These are phyloP conservation scores for Clostera curtula DNA, from an alignment of 2,888 invertebrate genomes.

Conservation along the genomic window DNA sequence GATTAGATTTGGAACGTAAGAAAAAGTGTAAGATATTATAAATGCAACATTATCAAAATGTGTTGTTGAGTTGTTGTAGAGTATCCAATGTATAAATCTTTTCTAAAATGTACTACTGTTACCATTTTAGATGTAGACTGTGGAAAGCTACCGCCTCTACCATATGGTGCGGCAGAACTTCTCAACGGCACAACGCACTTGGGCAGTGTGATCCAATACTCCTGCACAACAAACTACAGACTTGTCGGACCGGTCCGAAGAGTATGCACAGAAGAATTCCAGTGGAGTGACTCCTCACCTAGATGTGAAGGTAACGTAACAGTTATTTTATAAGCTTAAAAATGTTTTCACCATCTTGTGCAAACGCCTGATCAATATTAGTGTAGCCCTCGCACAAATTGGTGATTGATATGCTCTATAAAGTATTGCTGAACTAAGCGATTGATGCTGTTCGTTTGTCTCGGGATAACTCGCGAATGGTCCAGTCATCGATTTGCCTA, in stretches of 20 bases:
- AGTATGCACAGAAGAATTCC: constrained; percentile 82
- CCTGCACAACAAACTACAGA: constrained; percentile 86
- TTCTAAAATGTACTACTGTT: constrained; percentile 1
- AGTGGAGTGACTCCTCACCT: constrained; percentile 89
- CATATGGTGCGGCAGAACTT: constrained; percentile 85
- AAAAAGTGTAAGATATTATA: too few species aligned
- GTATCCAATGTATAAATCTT: too few species aligned
- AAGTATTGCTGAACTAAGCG: too few species aligned
- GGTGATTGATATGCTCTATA: too few species aligned
- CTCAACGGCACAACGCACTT: constrained; percentile 86
- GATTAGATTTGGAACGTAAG: too few species aligned
- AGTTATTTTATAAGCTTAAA: neutral
- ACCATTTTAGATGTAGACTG: constrained; percentile 90
- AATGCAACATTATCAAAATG: too few species aligned
- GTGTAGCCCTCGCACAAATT: too few species aligned
- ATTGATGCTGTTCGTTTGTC: too few species aligned
- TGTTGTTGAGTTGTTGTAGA: too few species aligned
- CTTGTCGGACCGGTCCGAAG: constrained; percentile 84
- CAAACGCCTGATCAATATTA: neutral
- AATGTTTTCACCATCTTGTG: neutral
- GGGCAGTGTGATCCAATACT: constrained; percentile 86
- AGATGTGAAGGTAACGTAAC: constrained; percentile 89
- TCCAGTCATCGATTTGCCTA: too few species aligned
- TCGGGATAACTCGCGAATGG: too few species aligned
- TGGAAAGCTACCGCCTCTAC: constrained; percentile 85